Conservation (phyloP, 2,888 invertebrate species). For the Tyria jacobaeae region DNA sequence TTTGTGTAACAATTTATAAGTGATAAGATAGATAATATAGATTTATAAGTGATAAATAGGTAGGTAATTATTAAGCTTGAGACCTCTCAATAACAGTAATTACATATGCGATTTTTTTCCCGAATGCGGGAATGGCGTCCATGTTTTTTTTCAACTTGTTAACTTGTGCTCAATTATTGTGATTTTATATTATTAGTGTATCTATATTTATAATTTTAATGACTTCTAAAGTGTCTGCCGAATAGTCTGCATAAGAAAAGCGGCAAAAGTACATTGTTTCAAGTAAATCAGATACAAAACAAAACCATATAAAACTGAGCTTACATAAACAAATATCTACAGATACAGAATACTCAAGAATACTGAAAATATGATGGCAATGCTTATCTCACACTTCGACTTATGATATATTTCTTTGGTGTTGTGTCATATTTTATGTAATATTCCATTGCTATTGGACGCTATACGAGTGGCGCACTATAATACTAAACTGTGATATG, state of each 20-base stretch:
- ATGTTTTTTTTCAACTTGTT: background rate
- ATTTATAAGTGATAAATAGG: background rate
- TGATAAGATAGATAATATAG: constrained; percentile 36
- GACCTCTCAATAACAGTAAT: constrained; percentile 1
- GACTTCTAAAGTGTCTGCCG: background rate
- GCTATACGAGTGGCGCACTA: constrained; percentile 77
- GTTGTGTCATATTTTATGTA: constrained; percentile 77
- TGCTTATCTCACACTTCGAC: constrained; percentile 73
- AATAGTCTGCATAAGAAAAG: background rate
- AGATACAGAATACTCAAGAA: constrained; percentile 74
- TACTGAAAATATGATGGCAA: constrained; percentile 81
- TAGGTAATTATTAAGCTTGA: background rate
- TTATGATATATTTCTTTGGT: constrained; percentile 83
- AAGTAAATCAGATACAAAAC: constrained; percentile 8
- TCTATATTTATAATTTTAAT: background rate
- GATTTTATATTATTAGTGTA: background rate
- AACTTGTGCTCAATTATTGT: background rate
- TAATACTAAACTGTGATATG: constrained; percentile 56
- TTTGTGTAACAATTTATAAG: constrained; percentile 36
- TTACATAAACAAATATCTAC: constrained; percentile 38
- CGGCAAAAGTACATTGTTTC: background rate
- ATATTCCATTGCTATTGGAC: constrained; percentile 80
- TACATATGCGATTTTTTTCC: background rate
- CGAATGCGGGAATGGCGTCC: background rate
- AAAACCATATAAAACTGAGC: constrained; percentile 15